Evolutionary conservation across 2,888 invertebrate genomes (phyloP), one percentile per base, ranked within the genome.

Genomic region (Platerodrilus igneus): DNA sequence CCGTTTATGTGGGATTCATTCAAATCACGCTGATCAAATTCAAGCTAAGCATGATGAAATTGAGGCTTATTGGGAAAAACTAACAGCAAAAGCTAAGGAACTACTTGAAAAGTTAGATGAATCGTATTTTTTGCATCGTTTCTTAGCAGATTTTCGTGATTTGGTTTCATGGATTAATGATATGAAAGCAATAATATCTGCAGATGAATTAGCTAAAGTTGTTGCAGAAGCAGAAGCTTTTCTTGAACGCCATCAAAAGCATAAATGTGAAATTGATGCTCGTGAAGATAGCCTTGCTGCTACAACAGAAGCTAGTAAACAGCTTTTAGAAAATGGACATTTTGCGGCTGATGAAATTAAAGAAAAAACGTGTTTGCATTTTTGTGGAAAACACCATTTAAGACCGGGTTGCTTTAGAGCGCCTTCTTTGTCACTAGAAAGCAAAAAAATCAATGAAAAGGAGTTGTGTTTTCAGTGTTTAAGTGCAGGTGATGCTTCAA

Each of bases 151-250:
- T 71, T 97, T 93, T 76, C 81, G 92, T 55, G 93, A 93, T 69
- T 74, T 97, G 36, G 84, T 93, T 29, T 93, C 92, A 4, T 99
- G 97, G 97, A 90, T 96, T 66, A 87, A 90, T 63, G 94, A 96
- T 68, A 95, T 95, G 86, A 88, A 92, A 62, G 89, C 94, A 4
- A 90, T 96, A 40, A 96, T 99, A 61, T 88, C 91, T 0, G 96
- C 97, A 26, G 97, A 97, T 70, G 99, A 99, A 65, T 74, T 99
- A 53, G 99, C 99, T 34, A 97, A 99, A 72, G 97, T 99, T 69
- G 99, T 99, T 30, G 94, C 97, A 37, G 97, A 96, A 0, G 99
- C 99, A 0, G 99, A 99, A 70, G 94, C 96, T 1, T 74, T 99
- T 44, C 74, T 97, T 11, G 97, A 99, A 67, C 77, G 96, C 29